Conservation (phyloP, 2,797 vertebrate species). For the Danionella dracula region DNA sequence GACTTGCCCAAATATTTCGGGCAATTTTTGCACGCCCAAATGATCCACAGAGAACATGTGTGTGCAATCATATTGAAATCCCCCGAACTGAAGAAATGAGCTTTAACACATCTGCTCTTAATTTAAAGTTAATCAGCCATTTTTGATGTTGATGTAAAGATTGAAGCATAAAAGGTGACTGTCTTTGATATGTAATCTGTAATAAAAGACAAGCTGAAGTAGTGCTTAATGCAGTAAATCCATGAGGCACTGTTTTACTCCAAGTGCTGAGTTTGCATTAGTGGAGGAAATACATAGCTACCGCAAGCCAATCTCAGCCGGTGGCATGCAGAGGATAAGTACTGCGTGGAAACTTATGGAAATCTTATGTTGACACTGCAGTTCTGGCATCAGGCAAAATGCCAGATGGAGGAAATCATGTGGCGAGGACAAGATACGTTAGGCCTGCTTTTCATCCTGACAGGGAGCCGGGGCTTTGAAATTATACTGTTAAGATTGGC, state of each 20-base stretch:
- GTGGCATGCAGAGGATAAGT: constrained; percentile 8
- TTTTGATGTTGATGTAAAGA: not conserved
- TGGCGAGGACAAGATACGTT: not conserved
- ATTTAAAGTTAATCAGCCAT: not conserved
- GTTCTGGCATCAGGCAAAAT: not conserved
- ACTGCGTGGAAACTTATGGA: constrained; percentile 23
- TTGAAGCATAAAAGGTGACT: constrained; percentile 16
- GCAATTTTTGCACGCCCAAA: constrained; percentile 5
- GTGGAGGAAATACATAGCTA: not conserved
- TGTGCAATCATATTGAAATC: not conserved
- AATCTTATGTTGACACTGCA: not conserved
- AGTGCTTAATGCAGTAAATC: not conserved
- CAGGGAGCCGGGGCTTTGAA: not conserved
- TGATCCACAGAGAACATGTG: not conserved
- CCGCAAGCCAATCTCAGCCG: constrained; percentile 15
- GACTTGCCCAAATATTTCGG: not conserved
- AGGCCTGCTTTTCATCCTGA: not conserved
- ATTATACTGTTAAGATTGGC: too few relatives aligned
- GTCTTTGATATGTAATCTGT: constrained; percentile 41
- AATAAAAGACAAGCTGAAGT: constrained; percentile 22
- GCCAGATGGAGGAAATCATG: not conserved
- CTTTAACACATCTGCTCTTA: not conserved
- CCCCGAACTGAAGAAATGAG: not conserved
- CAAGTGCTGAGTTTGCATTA: constrained; percentile 36
- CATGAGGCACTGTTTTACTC: constrained; percentile 13